Percentiles rank a stretch among this genome's conserved stretches.
phyloP scores from a whole-genome alignment of 2,888 invertebrate genomes.

The Agrochola circellaris region DNA sequence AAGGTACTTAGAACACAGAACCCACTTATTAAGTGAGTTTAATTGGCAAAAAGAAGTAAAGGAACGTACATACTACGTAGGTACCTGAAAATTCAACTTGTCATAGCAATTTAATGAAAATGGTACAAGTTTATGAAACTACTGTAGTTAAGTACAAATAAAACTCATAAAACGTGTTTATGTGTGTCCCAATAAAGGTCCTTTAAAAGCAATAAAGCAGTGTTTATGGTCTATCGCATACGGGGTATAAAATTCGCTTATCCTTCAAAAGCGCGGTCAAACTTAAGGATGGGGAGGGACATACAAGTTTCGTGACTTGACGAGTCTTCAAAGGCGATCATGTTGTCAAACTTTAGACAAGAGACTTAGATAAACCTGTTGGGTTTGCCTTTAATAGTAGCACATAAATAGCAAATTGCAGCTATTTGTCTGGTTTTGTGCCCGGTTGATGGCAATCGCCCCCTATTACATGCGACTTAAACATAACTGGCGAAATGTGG shows the following conservation, averaged over 20 bases:
- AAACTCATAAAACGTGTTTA: background rate
- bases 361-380: background rate
- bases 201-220: constrained; percentile 23
- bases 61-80: background rate
- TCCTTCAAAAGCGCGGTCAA: background rate
- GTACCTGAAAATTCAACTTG: background rate
- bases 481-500: no score
- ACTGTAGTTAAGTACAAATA: background rate
- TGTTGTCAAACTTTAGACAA: constrained; percentile 5
- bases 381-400: background rate
- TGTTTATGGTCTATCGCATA: constrained; percentile 21
- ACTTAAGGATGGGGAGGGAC: background rate
- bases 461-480: no score
- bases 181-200: background rate
- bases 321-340: background rate
- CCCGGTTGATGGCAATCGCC: no score
- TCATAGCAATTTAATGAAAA: background rate
- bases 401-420: background rate
- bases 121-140: background rate
- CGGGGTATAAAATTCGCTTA: constrained; percentile 28
- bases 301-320: constrained; percentile 1
- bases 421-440: no score
- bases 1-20: background rate
- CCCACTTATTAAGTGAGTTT: background rate
- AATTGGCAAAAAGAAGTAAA: background rate